Conservation (phyloP, 2,888 invertebrate species). For the Hypercompe scribonia region DNA sequence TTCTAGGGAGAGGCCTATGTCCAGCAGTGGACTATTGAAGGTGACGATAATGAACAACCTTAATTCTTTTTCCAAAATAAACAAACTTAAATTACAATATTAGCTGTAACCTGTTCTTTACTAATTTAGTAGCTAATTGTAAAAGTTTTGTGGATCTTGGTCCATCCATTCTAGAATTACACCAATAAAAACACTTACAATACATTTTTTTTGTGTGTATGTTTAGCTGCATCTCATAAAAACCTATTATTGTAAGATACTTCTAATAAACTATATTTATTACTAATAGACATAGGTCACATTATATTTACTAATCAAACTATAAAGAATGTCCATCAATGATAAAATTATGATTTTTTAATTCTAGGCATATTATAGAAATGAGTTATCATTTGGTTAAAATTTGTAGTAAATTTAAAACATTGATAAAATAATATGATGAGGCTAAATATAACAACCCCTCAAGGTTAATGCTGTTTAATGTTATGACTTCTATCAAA, state of each 20-base stretch:
- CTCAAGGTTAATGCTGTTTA: neutral
- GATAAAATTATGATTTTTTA: neutral
- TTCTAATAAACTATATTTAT: too few relatives aligned
- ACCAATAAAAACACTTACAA: neutral
- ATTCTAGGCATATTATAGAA: neutral
- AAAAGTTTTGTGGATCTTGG: neutral
- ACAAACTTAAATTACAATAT: neutral
- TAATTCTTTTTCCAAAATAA: too few relatives aligned
- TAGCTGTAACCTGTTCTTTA: neutral
- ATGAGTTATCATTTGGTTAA: neutral
- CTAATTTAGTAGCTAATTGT: neutral
- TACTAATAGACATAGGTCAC: too few relatives aligned
- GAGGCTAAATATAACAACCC: neutral
- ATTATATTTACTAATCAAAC: neutral
- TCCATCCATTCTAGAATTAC: neutral
- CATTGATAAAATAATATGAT: neutral
- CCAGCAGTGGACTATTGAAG: too few relatives aligned
- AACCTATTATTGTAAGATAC: too few relatives aligned
- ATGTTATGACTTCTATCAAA: too few relatives aligned
- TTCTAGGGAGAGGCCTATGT: too few relatives aligned
- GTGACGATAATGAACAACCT: too few relatives aligned
- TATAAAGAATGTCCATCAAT: neutral
- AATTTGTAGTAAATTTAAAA: neutral
- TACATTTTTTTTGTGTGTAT: too few relatives aligned
- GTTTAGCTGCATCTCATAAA: too few relatives aligned